Evolutionary conservation across 1,140 invertebrate genomes (phyloP).

Genomic region (Ceratitis capitata): DNA sequence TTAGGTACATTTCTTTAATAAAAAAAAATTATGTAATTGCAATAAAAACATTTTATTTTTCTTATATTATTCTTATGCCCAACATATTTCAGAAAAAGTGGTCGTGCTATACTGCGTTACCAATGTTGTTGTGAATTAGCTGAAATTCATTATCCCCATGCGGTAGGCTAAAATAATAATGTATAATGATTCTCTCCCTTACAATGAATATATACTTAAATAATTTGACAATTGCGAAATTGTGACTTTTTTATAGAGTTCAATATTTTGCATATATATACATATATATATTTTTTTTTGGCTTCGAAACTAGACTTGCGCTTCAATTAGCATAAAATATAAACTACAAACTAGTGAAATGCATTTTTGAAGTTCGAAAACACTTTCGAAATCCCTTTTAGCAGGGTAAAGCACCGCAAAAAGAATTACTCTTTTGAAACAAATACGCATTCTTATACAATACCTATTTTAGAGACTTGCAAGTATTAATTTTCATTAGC

Average conservation of each 20-base stretch:
- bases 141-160: constrained; percentile 65
- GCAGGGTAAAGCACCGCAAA: neutral
- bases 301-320: constrained; percentile 11
- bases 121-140: constrained; percentile 67
- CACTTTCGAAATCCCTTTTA: constrained; percentile 23
- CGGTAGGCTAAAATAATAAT: constrained; percentile 59
- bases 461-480: neutral
- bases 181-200: neutral
- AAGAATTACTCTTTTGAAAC: neutral
- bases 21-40: constrained; percentile 30
- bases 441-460: neutral
- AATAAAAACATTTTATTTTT: constrained; percentile 37
- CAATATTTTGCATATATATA: no score
- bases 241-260: constrained; percentile 19
- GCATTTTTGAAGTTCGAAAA: neutral
- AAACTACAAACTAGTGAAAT: neutral
- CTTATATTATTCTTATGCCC: constrained; percentile 37
- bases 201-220: neutral
- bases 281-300: neutral
- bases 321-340: neutral
- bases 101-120: constrained; percentile 65
- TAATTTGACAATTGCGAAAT: neutral
- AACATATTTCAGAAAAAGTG: constrained; percentile 65
- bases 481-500: neutral
- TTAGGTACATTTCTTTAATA: constrained; percentile 10